Base-by-base conservation (phyloP, 2,888 invertebrate genomes). In the Emesis russula region DNA sequence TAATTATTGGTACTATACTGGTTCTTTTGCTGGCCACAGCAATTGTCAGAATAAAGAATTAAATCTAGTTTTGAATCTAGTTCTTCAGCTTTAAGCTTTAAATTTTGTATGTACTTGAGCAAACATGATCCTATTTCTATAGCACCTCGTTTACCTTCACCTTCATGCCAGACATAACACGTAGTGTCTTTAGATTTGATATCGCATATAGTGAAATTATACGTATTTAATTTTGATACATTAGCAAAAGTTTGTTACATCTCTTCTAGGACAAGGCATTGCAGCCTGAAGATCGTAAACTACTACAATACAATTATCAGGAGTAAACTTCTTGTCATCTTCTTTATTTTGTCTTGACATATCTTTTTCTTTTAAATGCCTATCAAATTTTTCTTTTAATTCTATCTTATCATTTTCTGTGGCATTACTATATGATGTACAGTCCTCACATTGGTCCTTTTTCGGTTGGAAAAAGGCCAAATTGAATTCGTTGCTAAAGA, bases 401-500 rank as follows among this genome's bases (percentile, higher is more conserved):
- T 58, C 58, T 58, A 58, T n/a, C n/a, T 58, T 58, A 58, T 58
- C 58, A n/a, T 58, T 58, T 58, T 58, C 58, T 58, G 58, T 58
- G 6, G 58, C 58, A 58, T 58, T 58, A 58, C 58, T 11, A n/a
- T 11, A 58, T 58, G 58, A 58, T 58, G 58, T 58, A 58, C 58
- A 58, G n/a, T 58, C 58, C 11, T 58, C 58, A 58, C 58, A 58
- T n/a, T 58, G 58, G 58, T 92, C 87, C 38, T 86, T 86, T 68
- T 92, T 92, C 13, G 89, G 87, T 70, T 74, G 71, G 58, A 81
- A 90, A 75, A 92, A 92, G 15, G 82, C 36, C 15, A 86, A 78
- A 66, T 88, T 86, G 44, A 81, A 91, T 15, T 94, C 89, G 9
- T 83, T 38, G 25, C 78, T 75, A 66, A 89, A 93, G 11, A 93